phyloP scores from a whole-genome alignment of 2,113 vertebrate species.

The Psephotus haematonotus region DNA sequence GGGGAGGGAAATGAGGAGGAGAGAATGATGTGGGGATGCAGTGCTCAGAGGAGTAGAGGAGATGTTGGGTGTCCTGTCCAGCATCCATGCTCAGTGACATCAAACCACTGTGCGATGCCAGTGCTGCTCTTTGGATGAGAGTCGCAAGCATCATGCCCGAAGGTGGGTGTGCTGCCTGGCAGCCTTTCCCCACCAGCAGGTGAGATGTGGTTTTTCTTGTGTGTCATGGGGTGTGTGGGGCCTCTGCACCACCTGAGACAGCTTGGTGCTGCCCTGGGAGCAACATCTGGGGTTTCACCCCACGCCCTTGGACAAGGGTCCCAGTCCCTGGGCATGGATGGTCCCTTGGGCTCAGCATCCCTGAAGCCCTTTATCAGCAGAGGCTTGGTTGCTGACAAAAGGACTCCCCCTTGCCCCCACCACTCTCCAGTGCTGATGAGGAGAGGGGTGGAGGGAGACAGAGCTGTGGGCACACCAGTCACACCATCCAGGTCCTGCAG shows the following conservation, averaged over 20 bases:
- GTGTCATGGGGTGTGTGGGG: background rate
- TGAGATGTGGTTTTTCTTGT: fast-evolving
- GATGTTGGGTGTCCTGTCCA: background rate
- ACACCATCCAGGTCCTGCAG: background rate
- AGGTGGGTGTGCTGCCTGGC: background rate
- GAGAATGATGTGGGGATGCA: fast-evolving
- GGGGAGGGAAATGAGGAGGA: background rate
- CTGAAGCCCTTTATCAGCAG: background rate
- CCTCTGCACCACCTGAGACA: background rate
- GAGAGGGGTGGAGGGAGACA: background rate
- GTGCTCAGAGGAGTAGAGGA: fast-evolving
- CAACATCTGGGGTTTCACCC: background rate
- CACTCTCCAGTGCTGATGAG: fast-evolving
- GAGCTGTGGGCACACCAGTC: background rate
- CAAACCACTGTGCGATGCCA: fast-evolving
- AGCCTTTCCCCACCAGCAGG: background rate
- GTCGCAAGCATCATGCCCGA: fast-evolving
- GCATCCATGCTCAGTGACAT: fast-evolving
- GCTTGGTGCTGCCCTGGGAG: background rate
- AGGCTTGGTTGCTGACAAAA: background rate
- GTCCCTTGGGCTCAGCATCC: background rate
- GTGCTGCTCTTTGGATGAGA: background rate
- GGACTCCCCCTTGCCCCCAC: too few relatives aligned
- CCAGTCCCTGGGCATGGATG: background rate
- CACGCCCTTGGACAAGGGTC: fast-evolving